Percentiles rank a stretch among this genome's conserved stretches.
Evolutionary conservation across 2,797 vertebrate genomes (phyloP).

Genomic region (Crenuchus spilurus): DNA sequence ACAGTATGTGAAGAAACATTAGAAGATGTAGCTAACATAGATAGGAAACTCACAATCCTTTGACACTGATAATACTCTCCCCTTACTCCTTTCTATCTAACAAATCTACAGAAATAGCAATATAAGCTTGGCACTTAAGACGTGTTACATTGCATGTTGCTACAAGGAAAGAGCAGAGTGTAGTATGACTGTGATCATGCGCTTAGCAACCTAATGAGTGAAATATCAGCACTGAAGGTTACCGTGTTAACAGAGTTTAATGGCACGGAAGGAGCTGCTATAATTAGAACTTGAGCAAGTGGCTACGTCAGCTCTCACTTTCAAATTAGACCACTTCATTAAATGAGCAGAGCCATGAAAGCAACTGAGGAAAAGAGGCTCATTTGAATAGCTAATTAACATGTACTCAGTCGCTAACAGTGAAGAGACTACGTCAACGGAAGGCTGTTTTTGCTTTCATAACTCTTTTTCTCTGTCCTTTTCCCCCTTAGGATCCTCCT

Average conservation of each 20-base stretch:
- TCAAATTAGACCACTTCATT: constrained; percentile 40
- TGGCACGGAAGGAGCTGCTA: constrained; percentile 56
- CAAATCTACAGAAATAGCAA: constrained; percentile 53
- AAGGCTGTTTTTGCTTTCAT: constrained; percentile 4
- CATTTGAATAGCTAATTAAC: constrained; percentile 48
- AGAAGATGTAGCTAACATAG: no score
- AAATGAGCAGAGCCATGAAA: constrained; percentile 34
- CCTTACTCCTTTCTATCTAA: constrained; percentile 30
- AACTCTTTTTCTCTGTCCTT: background rate
- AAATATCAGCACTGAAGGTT: constrained; percentile 51
- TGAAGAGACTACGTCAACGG: constrained; percentile 34
- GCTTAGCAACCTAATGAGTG: constrained; percentile 41
- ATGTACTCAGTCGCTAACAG: constrained; percentile 15
- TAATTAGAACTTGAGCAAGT: constrained; percentile 57
- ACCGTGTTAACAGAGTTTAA: constrained; percentile 60
- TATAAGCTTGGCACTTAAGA: constrained; percentile 44
- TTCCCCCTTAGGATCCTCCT: constrained; percentile 82
- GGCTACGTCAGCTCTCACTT: constrained; percentile 40
- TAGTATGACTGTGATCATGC: constrained; percentile 11
- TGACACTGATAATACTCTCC: background rate
- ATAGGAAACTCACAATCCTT: background rate
- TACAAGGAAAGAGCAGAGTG: constrained; percentile 38
- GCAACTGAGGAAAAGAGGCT: constrained; percentile 14
- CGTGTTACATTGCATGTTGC: constrained; percentile 61
- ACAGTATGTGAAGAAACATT: no score